These are phyloP conservation scores for Drusus annulatus DNA, from an alignment of 1,140 invertebrate species.

Conservation along the genomic window DNA sequence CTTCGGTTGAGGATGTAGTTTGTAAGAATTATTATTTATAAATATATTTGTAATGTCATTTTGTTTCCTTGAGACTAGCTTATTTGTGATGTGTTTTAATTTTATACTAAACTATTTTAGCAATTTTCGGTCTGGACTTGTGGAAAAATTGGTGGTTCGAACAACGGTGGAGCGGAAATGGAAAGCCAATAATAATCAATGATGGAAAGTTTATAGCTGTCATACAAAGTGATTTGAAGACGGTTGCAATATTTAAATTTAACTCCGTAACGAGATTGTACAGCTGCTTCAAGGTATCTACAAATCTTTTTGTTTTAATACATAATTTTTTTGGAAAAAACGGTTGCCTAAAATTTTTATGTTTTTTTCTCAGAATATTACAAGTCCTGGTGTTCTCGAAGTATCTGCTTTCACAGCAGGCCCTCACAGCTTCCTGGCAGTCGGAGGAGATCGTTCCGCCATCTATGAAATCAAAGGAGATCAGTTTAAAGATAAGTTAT, in stretches of 20 bases:
- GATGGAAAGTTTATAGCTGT: constrained; percentile 50
- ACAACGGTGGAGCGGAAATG: constrained; percentile 41
- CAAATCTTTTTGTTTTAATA: not conserved
- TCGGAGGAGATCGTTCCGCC: constrained; percentile 46
- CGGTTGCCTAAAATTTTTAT: no score
- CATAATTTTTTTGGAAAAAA: no score
- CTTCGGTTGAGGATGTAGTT: constrained; percentile 26
- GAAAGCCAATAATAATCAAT: constrained; percentile 46
- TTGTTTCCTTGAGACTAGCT: no score
- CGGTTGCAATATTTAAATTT: constrained; percentile 52
- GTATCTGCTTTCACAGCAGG: constrained; percentile 49
- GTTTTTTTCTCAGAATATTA: constrained; percentile 47
- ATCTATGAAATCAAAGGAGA: constrained; percentile 52
- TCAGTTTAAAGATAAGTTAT: constrained; percentile 39
- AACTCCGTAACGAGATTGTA: constrained; percentile 33
- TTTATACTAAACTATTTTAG: not conserved
- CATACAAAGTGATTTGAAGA: constrained; percentile 31
- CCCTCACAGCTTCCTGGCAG: constrained; percentile 48
- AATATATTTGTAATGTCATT: not conserved
- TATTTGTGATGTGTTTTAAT: no score
- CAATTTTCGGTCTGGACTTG: constrained; percentile 52
- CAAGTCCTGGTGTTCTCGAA: constrained; percentile 46
- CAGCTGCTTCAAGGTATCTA: constrained; percentile 42
- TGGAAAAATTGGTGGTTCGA: constrained; percentile 57
- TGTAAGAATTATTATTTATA: constrained; percentile 43